Evolutionary conservation across 2,888 invertebrate genomes (phyloP).

Genomic region (Tetheella fluctuosa): DNA sequence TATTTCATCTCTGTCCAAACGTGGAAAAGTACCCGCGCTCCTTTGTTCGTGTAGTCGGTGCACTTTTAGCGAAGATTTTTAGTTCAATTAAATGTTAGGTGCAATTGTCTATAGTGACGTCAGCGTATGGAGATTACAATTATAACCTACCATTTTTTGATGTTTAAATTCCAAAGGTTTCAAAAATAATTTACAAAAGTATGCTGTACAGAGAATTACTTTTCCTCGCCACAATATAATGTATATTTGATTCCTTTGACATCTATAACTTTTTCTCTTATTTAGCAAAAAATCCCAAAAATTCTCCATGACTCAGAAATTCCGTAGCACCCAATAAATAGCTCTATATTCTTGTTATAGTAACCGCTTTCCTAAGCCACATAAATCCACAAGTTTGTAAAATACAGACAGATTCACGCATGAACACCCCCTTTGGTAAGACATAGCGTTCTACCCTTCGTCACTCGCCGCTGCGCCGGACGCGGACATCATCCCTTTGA

Average conservation of each 20-base stretch:
- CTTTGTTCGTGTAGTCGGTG: slow-evolving; percentile 10
- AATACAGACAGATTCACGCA: slow-evolving; percentile 11
- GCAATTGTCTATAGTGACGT: neutral
- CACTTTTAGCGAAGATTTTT: neutral
- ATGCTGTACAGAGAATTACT: no score
- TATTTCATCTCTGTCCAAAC: slow-evolving; percentile 39
- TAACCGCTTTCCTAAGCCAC: no score
- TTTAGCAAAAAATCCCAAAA: no score
- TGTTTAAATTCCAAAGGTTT: no score
- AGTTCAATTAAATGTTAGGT: neutral
- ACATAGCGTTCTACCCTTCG: slow-evolving; percentile 12
- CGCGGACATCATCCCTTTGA: slow-evolving; percentile 36
- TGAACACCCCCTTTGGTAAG: slow-evolving; percentile 14
- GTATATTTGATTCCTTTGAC: no score
- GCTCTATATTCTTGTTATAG: no score
- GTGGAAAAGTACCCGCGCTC: slow-evolving; percentile 45
- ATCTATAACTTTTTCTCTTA: no score
- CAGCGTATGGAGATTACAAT: neutral
- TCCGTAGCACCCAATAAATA: no score
- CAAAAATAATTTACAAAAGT: no score
- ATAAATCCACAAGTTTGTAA: neutral
- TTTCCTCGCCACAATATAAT: no score
- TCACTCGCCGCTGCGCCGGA: neutral
- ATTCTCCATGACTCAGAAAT: no score
- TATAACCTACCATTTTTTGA: neutral